phyloP scores from a whole-genome alignment of 2,113 vertebrate genomes.

The Hystrix cristata region DNA sequence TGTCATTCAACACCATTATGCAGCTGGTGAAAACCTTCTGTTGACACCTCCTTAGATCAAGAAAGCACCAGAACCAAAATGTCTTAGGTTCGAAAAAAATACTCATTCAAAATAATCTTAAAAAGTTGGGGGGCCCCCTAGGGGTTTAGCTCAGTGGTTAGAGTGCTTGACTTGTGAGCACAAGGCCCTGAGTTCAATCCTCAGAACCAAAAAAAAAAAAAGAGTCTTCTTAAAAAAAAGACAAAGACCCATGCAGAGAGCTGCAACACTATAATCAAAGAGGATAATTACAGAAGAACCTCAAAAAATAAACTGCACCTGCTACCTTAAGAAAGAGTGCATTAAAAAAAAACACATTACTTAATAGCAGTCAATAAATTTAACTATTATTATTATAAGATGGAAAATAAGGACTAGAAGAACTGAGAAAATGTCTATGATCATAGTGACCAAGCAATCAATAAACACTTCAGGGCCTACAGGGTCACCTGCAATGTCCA shows the following conservation, averaged over 20 bases:
- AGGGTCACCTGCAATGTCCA: not conserved
- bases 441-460: not conserved
- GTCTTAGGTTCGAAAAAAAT: not conserved
- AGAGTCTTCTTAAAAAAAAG: not conserved
- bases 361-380: constrained; percentile 1
- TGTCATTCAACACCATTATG: not conserved
- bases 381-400: not conserved
- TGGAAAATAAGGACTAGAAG: not conserved
- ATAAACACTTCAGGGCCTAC: not conserved
- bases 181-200: too few species aligned
- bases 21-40: not conserved
- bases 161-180: too few species aligned
- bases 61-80: not conserved
- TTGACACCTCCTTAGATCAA: not conserved
- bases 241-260: constrained; percentile 42
- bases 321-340: constrained; percentile 2
- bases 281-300: constrained; percentile 16
- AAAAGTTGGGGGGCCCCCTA: not conserved
- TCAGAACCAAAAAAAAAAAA: too few species aligned
- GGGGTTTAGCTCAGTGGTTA: too few species aligned
- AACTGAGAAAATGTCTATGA: not conserved
- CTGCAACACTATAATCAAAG: not conserved
- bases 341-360: not conserved
- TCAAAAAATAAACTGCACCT: constrained; percentile 5
- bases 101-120: constrained; percentile 1